These are phyloP conservation scores for Sphaeridia pumilis DNA, from an alignment of 2,888 invertebrate genomes.

Conservation along the genomic window DNA sequence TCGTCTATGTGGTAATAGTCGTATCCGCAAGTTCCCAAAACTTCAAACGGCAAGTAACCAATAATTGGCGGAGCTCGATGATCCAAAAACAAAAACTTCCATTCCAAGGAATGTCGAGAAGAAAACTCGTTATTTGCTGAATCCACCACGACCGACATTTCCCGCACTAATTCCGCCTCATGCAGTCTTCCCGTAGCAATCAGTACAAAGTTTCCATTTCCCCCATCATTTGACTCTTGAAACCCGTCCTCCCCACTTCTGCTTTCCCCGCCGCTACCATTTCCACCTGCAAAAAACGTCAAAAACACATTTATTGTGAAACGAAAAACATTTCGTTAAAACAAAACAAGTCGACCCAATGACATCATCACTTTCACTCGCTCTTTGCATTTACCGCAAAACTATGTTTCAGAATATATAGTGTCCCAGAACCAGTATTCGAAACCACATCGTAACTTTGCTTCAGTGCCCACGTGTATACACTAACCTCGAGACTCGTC, in stretches of 20 bases:
- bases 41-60: conserved; percentile 86
- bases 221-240: conserved; percentile 9
- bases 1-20: conserved; percentile 94
- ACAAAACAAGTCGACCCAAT: too few species aligned
- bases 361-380: too few species aligned
- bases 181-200: conserved; percentile 71
- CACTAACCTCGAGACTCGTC: too few species aligned
- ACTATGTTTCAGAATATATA: too few species aligned
- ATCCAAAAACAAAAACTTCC: conserved; percentile 89
- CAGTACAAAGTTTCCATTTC: conserved; percentile 45
- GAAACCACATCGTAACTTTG: too few species aligned
- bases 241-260: conserved; percentile 11
- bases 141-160: conserved; percentile 64
- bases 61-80: conserved; percentile 83
- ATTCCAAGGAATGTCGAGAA: conserved; percentile 84
- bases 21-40: conserved; percentile 88
- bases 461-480: too few species aligned
- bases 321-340: too few species aligned
- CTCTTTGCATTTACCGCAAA: too few species aligned
- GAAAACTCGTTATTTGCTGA: conserved; percentile 71
- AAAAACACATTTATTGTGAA: too few species aligned
- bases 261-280: conserved; percentile 10
- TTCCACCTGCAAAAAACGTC: neutral
- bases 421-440: too few species aligned
- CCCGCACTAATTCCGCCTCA: conserved; percentile 70